Percentiles rank a stretch among this genome's conserved stretches.
Conservation (phyloP, 2,797 vertebrate genomes). For the Eurystomus glaucurus region DNA sequence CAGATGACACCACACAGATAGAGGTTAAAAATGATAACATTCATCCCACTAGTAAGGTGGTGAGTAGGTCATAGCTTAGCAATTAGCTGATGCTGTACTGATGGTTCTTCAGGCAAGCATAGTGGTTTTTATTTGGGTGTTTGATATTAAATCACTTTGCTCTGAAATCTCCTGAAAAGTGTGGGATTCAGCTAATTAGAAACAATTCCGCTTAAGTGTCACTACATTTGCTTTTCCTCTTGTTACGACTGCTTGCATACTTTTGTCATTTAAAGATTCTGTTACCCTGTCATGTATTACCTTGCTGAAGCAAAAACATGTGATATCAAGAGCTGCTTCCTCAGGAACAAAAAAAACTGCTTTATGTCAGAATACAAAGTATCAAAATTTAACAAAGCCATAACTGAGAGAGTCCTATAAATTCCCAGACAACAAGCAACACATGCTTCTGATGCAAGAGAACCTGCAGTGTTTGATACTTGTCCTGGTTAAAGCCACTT, state of each 20-base stretch:
- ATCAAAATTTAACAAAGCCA: background rate
- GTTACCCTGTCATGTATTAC: background rate
- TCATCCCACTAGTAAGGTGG: background rate
- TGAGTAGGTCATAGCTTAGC: background rate
- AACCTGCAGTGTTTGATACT: background rate
- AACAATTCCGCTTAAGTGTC: background rate
- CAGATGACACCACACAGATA: background rate
- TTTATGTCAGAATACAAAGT: background rate
- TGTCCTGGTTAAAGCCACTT: background rate
- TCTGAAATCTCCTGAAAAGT: background rate
- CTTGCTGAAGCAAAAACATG: background rate
- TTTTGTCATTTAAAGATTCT: background rate
- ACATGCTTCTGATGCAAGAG: background rate
- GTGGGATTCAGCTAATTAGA: background rate
- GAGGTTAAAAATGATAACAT: background rate
- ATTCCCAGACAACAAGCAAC: background rate
- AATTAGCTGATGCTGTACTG: background rate
- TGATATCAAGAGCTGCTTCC: background rate
- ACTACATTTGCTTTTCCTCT: background rate
- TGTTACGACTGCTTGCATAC: background rate
- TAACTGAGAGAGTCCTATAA: background rate
- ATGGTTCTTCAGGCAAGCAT: background rate
- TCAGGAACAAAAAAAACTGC: rapidly evolving
- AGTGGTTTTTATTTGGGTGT: background rate
- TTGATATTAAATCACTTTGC: background rate